Evolutionary conservation across 2,113 vertebrate species (phyloP), one percentile per base, ranked within the genome.

Genomic region (Misgurnus anguillicaudatus): DNA sequence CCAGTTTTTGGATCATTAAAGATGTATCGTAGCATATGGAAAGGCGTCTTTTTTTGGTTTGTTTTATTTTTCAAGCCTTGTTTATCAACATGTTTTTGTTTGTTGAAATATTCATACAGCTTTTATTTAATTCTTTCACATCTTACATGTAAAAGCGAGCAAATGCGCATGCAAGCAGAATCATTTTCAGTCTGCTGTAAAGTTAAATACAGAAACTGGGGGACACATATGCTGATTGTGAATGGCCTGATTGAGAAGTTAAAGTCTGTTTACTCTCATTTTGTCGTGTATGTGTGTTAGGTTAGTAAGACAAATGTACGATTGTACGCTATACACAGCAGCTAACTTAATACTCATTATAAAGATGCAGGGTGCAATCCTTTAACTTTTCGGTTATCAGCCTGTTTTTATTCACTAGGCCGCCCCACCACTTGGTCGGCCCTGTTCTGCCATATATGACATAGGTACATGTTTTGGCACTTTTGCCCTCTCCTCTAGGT

Each of bases 51-150:
- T 91, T 91, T 39, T 47, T 80, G 83, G 89, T 91, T 91, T 90
- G 87, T 92, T 90, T 92, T 92, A 90, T 91, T 92, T 93, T 92
- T 92, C 91, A 88, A 90, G 90, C 90, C 91, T 92, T 92, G 91
- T 93, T 93, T 92, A 93, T 91, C 91, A 92, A 93, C 91, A 92
- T 93, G 89, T 92, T 91, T 92, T 92, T 92, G 90, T 92, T 92
- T 92, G 91, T 93, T 93, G 89, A 93, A 93, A 93, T 92, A 93
- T 93, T 93, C 89, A 93, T 93, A 90, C 80, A 84, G 88, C 89
- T 92, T 92, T 94, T 93, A 92, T 94, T 93, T 92, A 92, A 94
- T 93, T 94, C 93, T 94, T 93, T 94, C 93, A 92, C 92, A 94
- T 94, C 93, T 93, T 89, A 92, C 91, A 89, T 92, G 90, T 93